A percentile compares a stretch with the other conserved stretches of the same genome.
Evolutionary conservation across 2,797 vertebrate genomes (phyloP).

Genomic region (Amazona finschi): DNA sequence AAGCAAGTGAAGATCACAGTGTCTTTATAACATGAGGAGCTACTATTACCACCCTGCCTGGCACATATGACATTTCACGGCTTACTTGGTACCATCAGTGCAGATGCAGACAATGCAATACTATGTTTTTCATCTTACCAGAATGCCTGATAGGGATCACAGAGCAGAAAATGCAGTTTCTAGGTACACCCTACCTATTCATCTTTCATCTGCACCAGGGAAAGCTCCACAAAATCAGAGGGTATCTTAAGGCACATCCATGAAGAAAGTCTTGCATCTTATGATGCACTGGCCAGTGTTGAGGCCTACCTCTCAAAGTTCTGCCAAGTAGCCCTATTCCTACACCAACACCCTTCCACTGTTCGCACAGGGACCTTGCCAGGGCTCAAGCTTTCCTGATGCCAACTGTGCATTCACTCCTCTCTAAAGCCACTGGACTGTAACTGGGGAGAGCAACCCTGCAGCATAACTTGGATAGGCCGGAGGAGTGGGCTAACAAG

Average conservation of each 20-base stretch:
- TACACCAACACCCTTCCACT: not conserved
- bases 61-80: rapidly evolving
- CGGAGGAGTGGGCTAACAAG: not conserved
- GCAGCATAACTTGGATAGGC: not conserved
- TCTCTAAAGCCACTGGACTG: rapidly evolving
- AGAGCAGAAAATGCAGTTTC: not conserved
- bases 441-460: not conserved
- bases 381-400: too few species aligned
- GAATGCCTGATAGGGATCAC: too few species aligned
- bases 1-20: not conserved
- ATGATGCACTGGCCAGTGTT: not conserved
- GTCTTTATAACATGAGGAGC: not conserved
- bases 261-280: not conserved
- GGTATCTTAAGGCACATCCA: not conserved
- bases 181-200: not conserved
- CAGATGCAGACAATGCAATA: not conserved
- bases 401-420: not conserved
- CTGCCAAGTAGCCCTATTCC: not conserved
- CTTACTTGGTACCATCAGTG: not conserved
- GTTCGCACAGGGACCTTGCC: rapidly evolving
- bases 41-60: not conserved
- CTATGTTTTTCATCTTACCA: not conserved
- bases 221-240: not conserved
- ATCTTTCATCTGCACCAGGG: not conserved
- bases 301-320: not conserved